Percentiles rank a stretch among this genome's conserved stretches.
Conservation (phyloP, 2,113 vertebrate genomes). For the Anas platyrhynchos region DNA sequence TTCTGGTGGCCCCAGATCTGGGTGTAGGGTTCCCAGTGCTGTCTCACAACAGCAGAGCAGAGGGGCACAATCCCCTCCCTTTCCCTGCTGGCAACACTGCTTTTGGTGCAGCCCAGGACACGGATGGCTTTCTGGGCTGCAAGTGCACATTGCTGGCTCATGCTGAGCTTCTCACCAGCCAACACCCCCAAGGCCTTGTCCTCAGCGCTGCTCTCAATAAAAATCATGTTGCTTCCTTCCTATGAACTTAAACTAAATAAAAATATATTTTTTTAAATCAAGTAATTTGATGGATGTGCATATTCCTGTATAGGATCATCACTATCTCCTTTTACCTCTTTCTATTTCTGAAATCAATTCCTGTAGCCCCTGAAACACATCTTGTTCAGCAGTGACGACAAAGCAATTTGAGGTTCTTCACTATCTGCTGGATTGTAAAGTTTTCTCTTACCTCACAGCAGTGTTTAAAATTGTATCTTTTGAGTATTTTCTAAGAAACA, state of each 20-base stretch:
- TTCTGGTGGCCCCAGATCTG: too few species aligned
- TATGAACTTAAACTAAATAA: not conserved
- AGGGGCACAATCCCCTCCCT: too few species aligned
- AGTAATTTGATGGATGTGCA: too few species aligned
- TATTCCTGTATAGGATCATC: not conserved
- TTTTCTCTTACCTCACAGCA: not conserved
- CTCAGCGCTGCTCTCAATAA: too few species aligned
- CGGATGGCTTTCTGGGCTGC: too few species aligned
- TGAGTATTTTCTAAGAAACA: not conserved
- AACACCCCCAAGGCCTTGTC: too few species aligned
- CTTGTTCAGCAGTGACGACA: not conserved
- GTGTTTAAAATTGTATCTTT: not conserved
- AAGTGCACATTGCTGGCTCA: too few species aligned
- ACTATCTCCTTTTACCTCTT: not conserved
- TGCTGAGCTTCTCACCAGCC: too few species aligned
- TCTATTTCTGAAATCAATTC: not conserved
- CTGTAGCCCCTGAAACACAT: not conserved
- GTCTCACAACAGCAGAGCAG: too few species aligned
- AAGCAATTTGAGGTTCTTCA: not conserved
- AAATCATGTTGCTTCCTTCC: not conserved
- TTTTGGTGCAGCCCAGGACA: too few species aligned
- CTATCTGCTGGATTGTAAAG: not conserved
- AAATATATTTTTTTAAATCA: not conserved
- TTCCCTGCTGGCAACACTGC: too few species aligned
- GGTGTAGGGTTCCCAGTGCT: too few species aligned